Percentiles rank a stretch among this genome's conserved stretches.
phyloP scores from a whole-genome alignment of 1,140 invertebrate genomes.

The Wasmannia auropunctata region DNA sequence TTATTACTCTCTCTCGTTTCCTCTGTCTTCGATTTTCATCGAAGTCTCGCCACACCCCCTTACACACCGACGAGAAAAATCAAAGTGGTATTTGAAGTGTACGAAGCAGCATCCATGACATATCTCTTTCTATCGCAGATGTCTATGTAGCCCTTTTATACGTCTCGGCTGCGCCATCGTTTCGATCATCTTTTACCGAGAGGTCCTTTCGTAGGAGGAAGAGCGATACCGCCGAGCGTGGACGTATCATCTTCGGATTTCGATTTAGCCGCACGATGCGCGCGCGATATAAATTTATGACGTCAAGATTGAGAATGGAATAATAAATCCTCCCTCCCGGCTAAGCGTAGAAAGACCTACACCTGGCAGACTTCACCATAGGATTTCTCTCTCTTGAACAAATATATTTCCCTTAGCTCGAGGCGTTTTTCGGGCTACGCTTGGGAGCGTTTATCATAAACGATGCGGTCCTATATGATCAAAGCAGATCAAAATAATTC shows the following conservation, averaged over 20 bases:
- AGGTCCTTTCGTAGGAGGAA: slow-evolving; percentile 6
- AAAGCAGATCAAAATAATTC: slow-evolving; percentile 9
- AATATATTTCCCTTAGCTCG: slow-evolving; percentile 26
- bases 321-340: slow-evolving; percentile 55
- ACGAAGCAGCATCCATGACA: not conserved
- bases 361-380: not conserved
- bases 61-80: slow-evolving; percentile 68
- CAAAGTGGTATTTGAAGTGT: slow-evolving; percentile 68
- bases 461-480: not conserved
- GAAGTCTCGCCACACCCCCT: slow-evolving; percentile 15
- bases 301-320: slow-evolving; percentile 32
- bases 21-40: slow-evolving; percentile 53
- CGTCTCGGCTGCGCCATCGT: slow-evolving; percentile 8
- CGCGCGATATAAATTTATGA: slow-evolving; percentile 71
- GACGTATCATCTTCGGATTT: slow-evolving; percentile 58
- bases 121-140: not conserved
- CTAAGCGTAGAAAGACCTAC: slow-evolving; percentile 13
- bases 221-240: slow-evolving; percentile 17
- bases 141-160: not conserved
- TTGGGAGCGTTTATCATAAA: slow-evolving; percentile 10
- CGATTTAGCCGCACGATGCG: slow-evolving; percentile 58
- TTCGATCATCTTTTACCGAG: slow-evolving; percentile 29
- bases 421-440: not conserved
- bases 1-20: slow-evolving; percentile 9
- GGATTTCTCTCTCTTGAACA: not conserved